Percentiles rank a stretch among this genome's conserved stretches.
These are phyloP conservation scores for Camarhynchus parvulus DNA, from an alignment of 2,113 vertebrate genomes.

Conservation along the genomic window DNA sequence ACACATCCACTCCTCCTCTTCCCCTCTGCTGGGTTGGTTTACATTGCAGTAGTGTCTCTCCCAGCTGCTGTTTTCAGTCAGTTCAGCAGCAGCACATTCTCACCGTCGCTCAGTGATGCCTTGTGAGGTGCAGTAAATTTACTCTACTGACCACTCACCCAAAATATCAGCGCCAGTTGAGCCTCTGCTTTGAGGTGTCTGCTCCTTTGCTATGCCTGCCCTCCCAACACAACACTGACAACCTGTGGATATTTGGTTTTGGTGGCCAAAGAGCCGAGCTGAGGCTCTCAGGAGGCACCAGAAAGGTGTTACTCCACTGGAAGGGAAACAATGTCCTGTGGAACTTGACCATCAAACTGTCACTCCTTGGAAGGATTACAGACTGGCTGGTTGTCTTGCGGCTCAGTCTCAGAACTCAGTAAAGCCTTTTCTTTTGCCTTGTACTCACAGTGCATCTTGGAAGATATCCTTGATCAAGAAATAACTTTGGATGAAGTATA, in stretches of 20 bases:
- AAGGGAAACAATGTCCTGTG: not conserved
- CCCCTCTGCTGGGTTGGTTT: conserved; percentile 56
- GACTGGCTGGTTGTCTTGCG: not conserved
- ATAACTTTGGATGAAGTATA: not conserved
- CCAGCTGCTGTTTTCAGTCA: conserved; percentile 83
- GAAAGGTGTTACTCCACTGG: not conserved
- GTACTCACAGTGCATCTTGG: not conserved
- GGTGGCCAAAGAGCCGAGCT: not conserved
- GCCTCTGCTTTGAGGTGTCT: not conserved
- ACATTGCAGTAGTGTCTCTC: conserved; percentile 50
- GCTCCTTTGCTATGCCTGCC: conserved; percentile 12
- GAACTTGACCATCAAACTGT: not conserved
- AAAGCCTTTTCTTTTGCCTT: not conserved
- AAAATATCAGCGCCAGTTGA: not conserved
- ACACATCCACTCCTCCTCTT: conserved; percentile 55
- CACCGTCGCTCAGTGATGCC: conserved; percentile 34
- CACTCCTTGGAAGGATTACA: not conserved
- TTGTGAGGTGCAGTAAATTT: conserved; percentile 39
- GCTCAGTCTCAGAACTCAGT: not conserved
- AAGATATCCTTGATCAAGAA: not conserved
- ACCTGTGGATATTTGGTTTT: not conserved
- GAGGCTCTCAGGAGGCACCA: not conserved
- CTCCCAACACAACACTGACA: not conserved
- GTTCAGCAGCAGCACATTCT: conserved; percentile 28
- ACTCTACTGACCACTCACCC: not conserved